phyloP scores from a whole-genome alignment of 2,888 invertebrate genomes.

The Lymantria monacha region DNA sequence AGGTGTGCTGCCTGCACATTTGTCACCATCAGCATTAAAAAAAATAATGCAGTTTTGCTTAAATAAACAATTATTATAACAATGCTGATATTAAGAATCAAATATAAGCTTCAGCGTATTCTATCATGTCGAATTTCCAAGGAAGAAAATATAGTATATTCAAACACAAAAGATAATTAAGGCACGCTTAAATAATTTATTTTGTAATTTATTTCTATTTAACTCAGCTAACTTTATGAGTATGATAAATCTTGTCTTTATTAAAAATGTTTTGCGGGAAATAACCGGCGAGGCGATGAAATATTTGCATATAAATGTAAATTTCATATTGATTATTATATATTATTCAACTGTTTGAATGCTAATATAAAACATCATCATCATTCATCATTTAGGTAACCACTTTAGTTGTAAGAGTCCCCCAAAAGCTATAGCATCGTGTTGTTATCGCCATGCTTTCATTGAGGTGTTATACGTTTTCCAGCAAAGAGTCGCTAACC shows the following conservation, averaged over 20 bases:
- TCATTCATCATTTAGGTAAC: no score
- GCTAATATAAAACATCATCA: no score
- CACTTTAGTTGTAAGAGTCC: no score
- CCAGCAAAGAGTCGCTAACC: no score
- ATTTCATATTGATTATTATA: constrained; percentile 16
- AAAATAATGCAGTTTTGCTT: no score
- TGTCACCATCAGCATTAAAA: no score
- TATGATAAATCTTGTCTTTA: constrained; percentile 31
- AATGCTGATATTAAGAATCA: no score
- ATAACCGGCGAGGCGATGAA: constrained; percentile 18
- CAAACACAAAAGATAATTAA: constrained; percentile 22
- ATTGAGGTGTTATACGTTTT: no score
- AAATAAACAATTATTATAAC: no score
- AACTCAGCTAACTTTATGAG: constrained; percentile 29
- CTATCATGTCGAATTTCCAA: background rate
- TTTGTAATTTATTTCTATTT: constrained; percentile 30
- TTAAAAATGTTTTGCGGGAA: constrained; percentile 25
- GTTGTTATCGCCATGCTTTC: no score
- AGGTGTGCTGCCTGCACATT: no score
- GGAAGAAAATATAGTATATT: background rate
- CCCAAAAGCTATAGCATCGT: no score
- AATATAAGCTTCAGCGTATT: background rate
- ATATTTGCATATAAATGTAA: constrained; percentile 26
- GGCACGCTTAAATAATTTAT: constrained; percentile 24
- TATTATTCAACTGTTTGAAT: background rate